A percentile compares a stretch with the other conserved stretches of the same genome.
phyloP scores from a whole-genome alignment of 37 sponge, comb jelly and placozoan species.

The Haliclona indistincta region DNA sequence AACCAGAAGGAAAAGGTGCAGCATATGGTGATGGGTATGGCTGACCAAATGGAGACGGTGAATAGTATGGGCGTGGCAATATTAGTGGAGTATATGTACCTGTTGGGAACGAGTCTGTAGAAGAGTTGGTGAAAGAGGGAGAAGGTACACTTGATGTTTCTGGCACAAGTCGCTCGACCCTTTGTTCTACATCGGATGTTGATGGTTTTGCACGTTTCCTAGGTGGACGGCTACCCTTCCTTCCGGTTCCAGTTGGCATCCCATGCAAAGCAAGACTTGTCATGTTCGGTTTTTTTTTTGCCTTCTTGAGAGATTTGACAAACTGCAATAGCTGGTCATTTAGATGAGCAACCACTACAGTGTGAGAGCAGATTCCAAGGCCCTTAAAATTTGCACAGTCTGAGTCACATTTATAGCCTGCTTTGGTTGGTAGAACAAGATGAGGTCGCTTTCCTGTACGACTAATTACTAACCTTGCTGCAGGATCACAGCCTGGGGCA shows the following conservation, averaged over 20 bases:
- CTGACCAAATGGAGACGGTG: no score
- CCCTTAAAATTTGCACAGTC: not conserved
- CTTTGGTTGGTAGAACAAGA: conserved; percentile 1
- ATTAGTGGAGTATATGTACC: no score
- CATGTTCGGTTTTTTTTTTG: not conserved
- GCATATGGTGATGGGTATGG: no score
- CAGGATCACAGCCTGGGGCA: not conserved
- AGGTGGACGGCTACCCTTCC: conserved; percentile 10
- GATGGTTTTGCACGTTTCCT: conserved; percentile 11
- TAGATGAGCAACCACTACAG: conserved; percentile 9
- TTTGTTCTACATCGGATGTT: no score
- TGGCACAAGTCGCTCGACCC: no score
- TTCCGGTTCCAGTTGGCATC: conserved; percentile 9
- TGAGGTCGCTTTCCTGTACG: conserved; percentile 2
- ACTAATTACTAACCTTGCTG: not conserved
- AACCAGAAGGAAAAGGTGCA: no score
- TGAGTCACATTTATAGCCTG: not conserved
- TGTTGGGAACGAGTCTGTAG: no score
- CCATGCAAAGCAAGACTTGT: not conserved
- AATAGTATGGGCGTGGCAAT: no score
- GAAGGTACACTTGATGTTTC: no score
- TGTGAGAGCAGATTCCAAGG: conserved; percentile 2
- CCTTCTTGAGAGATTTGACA: not conserved
- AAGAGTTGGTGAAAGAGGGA: no score
- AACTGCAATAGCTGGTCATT: not conserved